phyloP scores from a whole-genome alignment of 2,888 invertebrate species.

The Cheilosia scutellata region DNA sequence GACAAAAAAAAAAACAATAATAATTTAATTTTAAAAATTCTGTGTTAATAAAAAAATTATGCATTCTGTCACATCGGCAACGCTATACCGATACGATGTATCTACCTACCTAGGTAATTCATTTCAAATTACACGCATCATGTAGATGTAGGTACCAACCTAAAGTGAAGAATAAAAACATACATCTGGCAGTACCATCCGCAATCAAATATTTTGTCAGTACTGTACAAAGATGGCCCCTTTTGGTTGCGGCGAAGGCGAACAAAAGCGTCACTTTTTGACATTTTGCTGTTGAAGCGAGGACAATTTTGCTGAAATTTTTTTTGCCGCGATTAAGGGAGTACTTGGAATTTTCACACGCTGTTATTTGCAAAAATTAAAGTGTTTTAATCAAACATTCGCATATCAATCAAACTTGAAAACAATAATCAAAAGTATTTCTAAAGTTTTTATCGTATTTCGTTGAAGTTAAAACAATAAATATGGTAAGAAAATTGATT shows the following conservation, averaged over 20 bases:
- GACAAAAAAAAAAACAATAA: too few relatives aligned
- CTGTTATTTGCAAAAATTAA: slow-evolving; percentile 46
- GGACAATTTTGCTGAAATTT: slow-evolving; percentile 50
- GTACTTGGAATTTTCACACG: slow-evolving; percentile 43
- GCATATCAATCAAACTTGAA: slow-evolving; percentile 6
- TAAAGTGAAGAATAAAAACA: too few relatives aligned
- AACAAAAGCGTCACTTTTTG: slow-evolving; percentile 58
- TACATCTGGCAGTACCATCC: too few relatives aligned
- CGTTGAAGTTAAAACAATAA: slow-evolving; percentile 9
- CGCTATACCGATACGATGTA: too few relatives aligned
- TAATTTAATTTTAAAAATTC: too few relatives aligned
- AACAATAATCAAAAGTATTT: slow-evolving; percentile 33
- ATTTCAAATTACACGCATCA: too few relatives aligned
- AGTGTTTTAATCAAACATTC: slow-evolving; percentile 7
- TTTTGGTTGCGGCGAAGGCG: slow-evolving; percentile 10
- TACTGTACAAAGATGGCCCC: slow-evolving; percentile 58
- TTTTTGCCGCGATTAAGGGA: slow-evolving; percentile 56
- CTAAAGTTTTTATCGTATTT: background rate
- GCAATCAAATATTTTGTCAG: background rate
- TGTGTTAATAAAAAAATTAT: too few relatives aligned
- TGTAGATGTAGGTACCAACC: too few relatives aligned
- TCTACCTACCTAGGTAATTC: too few relatives aligned
- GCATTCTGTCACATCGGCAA: too few relatives aligned
- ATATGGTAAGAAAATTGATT: slow-evolving; percentile 57
- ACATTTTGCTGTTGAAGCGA: slow-evolving; percentile 39